Evolutionary conservation across 2,888 invertebrate species (phyloP).

Genomic region (Morpho deidamia): DNA sequence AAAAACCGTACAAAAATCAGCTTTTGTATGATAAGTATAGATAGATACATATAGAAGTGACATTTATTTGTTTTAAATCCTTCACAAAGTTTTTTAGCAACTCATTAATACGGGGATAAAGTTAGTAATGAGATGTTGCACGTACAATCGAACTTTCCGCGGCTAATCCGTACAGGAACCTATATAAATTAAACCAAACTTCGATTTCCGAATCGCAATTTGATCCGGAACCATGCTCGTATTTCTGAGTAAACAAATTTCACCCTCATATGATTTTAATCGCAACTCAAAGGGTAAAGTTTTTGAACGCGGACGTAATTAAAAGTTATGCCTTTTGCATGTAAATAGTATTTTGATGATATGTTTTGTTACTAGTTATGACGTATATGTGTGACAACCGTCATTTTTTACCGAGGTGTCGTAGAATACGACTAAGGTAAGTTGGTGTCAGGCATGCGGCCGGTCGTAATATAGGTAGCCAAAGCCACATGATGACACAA

Average conservation of each 20-base stretch:
- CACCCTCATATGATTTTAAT: slow-evolving; percentile 35
- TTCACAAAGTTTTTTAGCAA: neutral
- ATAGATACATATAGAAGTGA: neutral
- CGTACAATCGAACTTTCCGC: slow-evolving; percentile 23
- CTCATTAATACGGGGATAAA: neutral
- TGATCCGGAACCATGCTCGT: slow-evolving; percentile 22
- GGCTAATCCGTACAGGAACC: slow-evolving; percentile 13
- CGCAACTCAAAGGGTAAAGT: slow-evolving; percentile 32
- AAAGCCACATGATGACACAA: too few species aligned
- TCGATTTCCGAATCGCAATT: slow-evolving; percentile 24
- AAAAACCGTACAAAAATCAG: too few species aligned
- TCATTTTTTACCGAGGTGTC: too few species aligned
- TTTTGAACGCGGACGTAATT: slow-evolving; percentile 34
- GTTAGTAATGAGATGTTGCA: slow-evolving; percentile 19
- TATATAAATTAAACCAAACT: slow-evolving; percentile 22
- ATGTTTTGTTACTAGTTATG: slow-evolving; percentile 6
- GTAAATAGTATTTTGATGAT: slow-evolving; percentile 31
- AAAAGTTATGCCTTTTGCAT: slow-evolving; percentile 36
- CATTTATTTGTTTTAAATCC: neutral
- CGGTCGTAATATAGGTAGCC: too few species aligned
- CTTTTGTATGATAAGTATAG: too few species aligned
- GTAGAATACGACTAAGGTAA: too few species aligned
- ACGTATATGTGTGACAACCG: too few species aligned
- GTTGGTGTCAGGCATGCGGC: too few species aligned
- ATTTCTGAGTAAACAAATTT: slow-evolving; percentile 29